Percentiles rank a stretch among this genome's conserved stretches.
Evolutionary conservation across 2,888 invertebrate species (phyloP).

Genomic region (Cryptus armator): DNA sequence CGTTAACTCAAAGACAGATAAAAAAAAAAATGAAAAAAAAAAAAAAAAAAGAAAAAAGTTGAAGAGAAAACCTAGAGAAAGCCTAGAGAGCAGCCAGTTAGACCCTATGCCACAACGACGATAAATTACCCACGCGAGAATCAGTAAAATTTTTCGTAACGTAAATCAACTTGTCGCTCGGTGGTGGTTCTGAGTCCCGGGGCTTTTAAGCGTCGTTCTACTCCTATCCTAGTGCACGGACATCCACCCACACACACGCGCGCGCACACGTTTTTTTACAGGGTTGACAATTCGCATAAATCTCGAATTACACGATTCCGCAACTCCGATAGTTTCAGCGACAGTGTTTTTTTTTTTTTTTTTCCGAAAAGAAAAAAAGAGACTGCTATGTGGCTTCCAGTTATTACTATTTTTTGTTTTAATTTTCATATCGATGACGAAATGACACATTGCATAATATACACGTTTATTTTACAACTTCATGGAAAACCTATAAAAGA

Average conservation of each 20-base stretch:
- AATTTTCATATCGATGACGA: constrained; percentile 1
- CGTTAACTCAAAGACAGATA: constrained; percentile 29
- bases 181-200: constrained; percentile 26
- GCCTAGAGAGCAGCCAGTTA: neutral
- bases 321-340: constrained; percentile 12
- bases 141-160: constrained; percentile 52
- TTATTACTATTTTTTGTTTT: neutral
- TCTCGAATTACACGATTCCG: constrained; percentile 42
- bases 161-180: constrained; percentile 59
- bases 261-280: neutral
- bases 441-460: neutral
- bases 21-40: constrained; percentile 15
- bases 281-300: constrained; percentile 53
- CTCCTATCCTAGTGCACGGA: neutral
- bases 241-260: too few species aligned
- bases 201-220: constrained; percentile 49
- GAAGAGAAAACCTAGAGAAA: constrained; percentile 21
- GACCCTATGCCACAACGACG: constrained; percentile 19
- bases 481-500: constrained; percentile 11
- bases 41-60: constrained; percentile 4
- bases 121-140: constrained; percentile 58
- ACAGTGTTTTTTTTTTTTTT: constrained; percentile 7
- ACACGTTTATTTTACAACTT: constrained; percentile 4
- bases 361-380: neutral
- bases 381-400: neutral